phyloP scores from a whole-genome alignment of 1,140 invertebrate genomes.

The Eulimnadia texana region DNA sequence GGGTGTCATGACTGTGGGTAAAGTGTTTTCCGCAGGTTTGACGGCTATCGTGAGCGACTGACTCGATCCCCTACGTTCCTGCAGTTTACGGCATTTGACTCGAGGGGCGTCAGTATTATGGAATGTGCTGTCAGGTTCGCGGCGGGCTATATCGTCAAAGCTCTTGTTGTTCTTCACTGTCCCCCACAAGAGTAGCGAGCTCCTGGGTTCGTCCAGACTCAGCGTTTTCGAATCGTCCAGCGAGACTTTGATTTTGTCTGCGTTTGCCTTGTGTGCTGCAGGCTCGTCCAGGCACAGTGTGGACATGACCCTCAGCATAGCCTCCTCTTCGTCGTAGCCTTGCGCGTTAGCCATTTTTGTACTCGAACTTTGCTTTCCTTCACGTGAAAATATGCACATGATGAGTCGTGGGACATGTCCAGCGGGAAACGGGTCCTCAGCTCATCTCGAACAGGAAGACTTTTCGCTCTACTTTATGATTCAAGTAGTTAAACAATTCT shows the following conservation, averaged over 20 bases:
- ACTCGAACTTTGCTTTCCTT: neutral
- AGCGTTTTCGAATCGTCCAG: neutral
- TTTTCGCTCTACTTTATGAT: too few species aligned
- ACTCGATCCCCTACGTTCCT: constrained; percentile 53
- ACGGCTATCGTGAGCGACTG: constrained; percentile 62
- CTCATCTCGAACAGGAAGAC: too few species aligned
- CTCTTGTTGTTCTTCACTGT: neutral
- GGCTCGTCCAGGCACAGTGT: neutral
- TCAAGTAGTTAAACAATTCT: too few species aligned
- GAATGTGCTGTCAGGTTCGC: constrained; percentile 4
- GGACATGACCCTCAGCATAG: neutral
- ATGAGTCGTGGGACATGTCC: neutral
- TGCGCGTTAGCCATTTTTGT: too few species aligned
- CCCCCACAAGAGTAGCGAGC: neutral
- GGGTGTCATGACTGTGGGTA: constrained; percentile 27
- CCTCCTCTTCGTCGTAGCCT: neutral
- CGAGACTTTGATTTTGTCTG: neutral
- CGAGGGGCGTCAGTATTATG: neutral
- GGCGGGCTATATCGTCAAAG: neutral
- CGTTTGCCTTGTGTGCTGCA: neutral
- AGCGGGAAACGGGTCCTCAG: too few species aligned
- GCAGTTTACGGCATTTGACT: constrained; percentile 19
- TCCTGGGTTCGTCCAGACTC: neutral
- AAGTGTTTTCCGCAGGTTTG: constrained; percentile 27
- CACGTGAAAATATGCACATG: neutral